Conservation (phyloP, 2,888 invertebrate genomes). For the Cistogaster globosa region DNA sequence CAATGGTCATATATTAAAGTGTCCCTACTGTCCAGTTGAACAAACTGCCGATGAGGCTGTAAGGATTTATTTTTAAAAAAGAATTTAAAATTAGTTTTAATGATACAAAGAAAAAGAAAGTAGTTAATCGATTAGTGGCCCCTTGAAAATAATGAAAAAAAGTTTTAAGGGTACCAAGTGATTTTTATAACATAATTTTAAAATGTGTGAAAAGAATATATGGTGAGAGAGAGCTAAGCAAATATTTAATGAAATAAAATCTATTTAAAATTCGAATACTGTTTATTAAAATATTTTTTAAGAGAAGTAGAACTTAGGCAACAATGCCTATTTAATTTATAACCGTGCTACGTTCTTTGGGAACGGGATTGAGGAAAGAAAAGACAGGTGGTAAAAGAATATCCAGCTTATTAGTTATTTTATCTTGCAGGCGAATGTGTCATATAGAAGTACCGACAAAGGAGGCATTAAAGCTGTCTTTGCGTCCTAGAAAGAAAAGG, state of each 20-base stretch:
- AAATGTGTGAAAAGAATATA: background rate
- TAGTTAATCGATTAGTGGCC: background rate
- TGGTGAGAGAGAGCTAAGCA: background rate
- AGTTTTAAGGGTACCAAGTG: background rate
- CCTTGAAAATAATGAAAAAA: background rate
- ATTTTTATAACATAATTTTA: conserved; percentile 32
- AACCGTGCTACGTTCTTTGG: too few relatives aligned
- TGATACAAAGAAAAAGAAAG: background rate
- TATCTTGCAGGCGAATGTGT: too few relatives aligned
- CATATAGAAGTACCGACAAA: too few relatives aligned
- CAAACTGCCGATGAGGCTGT: conserved; percentile 96
- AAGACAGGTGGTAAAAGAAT: too few relatives aligned
- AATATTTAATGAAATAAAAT: conserved; percentile 27
- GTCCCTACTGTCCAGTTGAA: conserved; percentile 99
- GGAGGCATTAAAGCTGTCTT: too few relatives aligned
- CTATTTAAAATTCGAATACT: background rate
- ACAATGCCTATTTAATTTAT: too few relatives aligned
- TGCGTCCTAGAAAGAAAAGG: too few relatives aligned
- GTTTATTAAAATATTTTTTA: too few relatives aligned
- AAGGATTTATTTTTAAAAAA: conserved; percentile 92
- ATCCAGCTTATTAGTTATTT: too few relatives aligned
- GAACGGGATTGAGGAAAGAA: too few relatives aligned
- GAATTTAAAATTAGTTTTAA: conserved; percentile 3
- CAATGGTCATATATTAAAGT: conserved; percentile 97
- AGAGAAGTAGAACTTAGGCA: too few relatives aligned